These are phyloP conservation scores for Aphodius sticticus DNA, from an alignment of 2,888 invertebrate genomes.

Conservation along the genomic window DNA sequence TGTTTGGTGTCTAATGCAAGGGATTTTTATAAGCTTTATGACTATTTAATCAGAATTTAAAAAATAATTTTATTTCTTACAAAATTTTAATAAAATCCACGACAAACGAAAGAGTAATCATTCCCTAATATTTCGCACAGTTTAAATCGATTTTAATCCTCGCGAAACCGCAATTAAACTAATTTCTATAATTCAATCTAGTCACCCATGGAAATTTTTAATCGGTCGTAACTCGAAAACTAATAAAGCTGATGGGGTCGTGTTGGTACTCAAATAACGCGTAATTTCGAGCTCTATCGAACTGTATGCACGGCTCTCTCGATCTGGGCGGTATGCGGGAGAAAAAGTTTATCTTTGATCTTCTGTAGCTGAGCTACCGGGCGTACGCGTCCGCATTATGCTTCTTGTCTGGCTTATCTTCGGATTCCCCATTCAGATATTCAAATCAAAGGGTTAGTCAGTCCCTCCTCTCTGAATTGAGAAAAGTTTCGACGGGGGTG, in stretches of 20 bases:
- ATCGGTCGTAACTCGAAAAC: background rate
- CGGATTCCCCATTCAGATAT: slow-evolving; percentile 35
- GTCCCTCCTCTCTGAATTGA: slow-evolving; percentile 13
- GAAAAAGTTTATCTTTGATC: slow-evolving; percentile 20
- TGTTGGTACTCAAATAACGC: background rate
- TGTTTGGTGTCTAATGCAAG: background rate
- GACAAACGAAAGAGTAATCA: background rate
- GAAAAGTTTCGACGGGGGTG: slow-evolving; percentile 8
- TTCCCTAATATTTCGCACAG: background rate
- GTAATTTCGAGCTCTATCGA: slow-evolving; percentile 4
- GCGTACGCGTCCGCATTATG: slow-evolving; percentile 31
- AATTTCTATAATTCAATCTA: background rate
- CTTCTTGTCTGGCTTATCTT: slow-evolving; percentile 27
- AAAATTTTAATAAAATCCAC: background rate
- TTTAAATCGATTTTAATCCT: background rate
- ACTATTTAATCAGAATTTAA: background rate
- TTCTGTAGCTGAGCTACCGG: slow-evolving; percentile 26
- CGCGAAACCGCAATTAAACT: background rate
- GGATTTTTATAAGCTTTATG: background rate
- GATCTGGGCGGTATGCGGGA: background rate
- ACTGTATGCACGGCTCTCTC: background rate
- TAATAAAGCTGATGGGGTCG: background rate
- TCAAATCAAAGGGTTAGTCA: slow-evolving; percentile 38
- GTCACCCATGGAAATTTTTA: background rate
- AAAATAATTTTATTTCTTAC: background rate